Evolutionary conservation across 2,797 vertebrate species (phyloP).

Genomic region (Pampus argenteus): DNA sequence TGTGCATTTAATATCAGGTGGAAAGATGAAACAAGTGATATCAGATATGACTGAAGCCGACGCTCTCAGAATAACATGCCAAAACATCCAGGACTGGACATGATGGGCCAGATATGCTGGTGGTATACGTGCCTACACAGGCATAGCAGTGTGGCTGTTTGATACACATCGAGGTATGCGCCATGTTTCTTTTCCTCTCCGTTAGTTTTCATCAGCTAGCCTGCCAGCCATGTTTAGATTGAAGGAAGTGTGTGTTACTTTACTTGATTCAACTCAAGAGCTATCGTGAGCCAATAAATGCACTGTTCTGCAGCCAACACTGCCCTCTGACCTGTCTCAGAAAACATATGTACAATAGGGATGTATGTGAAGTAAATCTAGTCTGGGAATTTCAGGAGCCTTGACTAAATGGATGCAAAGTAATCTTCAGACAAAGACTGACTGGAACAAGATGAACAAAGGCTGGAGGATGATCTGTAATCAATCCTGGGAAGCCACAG

Average conservation of each 20-base stretch:
- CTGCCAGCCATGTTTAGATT: slow-evolving; percentile 45
- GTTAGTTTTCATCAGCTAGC: slow-evolving; percentile 45
- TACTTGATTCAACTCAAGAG: slow-evolving; percentile 52
- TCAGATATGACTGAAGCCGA: slow-evolving; percentile 47
- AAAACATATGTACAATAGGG: slow-evolving; percentile 46
- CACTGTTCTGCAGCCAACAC: slow-evolving; percentile 45
- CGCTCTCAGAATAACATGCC: slow-evolving; percentile 16
- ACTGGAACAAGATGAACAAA: slow-evolving; percentile 50
- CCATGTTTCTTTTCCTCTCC: slow-evolving; percentile 42
- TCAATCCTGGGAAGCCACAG: slow-evolving; percentile 60
- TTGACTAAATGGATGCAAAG: slow-evolving; percentile 25
- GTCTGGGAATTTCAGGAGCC: slow-evolving; percentile 34
- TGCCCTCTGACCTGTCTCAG: slow-evolving; percentile 53
- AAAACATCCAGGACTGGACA: slow-evolving; percentile 12
- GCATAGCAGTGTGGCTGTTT: slow-evolving; percentile 27
- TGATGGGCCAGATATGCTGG: slow-evolving; percentile 51
- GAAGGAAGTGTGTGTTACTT: slow-evolving; percentile 45
- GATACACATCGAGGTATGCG: slow-evolving; percentile 38
- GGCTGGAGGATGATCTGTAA: slow-evolving; percentile 57
- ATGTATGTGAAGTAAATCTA: slow-evolving; percentile 1
- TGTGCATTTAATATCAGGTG: slow-evolving; percentile 47
- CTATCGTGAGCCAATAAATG: slow-evolving; percentile 57
- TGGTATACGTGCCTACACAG: slow-evolving; percentile 31
- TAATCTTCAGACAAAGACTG: slow-evolving; percentile 53
- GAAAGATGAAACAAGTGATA: slow-evolving; percentile 53